Base-by-base conservation (phyloP, 1,140 invertebrate genomes). In the Drosophila willistoni region DNA sequence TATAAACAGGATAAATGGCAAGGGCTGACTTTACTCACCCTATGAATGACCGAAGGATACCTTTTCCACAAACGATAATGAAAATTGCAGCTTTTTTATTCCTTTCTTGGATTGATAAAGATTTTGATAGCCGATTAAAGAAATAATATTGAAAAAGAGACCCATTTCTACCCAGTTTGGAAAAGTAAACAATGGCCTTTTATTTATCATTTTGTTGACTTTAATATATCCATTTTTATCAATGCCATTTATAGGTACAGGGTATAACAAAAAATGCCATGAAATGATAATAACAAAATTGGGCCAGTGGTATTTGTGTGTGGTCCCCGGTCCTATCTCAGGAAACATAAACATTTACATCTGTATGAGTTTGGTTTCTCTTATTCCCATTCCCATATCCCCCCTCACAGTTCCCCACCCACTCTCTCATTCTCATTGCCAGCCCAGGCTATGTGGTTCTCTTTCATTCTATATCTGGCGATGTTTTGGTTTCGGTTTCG, bases 311-410 rank as follows among this genome's bases (percentile, higher is more conserved):
- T 83, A 64, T 76, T n/a, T 19, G 33, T 68, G 9, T 51, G 44
- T 51, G 44, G 44, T 51, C 44, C 44, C 60, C 22, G 61, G 56
- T 66, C 29, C 44, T 63, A 59, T 55, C 75, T 59, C 83, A 82
- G 83, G 82, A 86, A 79, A 79, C 82, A 79, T 77, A 86, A 83
- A 83, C 69, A 86, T 86, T 86, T 86, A 85, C 82, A 85, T 85
- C 71, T 86, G 78, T 75, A 81, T 86, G 82, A 66, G 73, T 57
- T 71, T 51, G 44, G 36, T 63, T 69, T 64, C 51, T 68, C 44
- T 60, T 67, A 60, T 63, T 44, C 13, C 51, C 14, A 10, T 7
- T 55, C 7, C 19, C 17, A 29, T 29, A 29, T 29, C 1, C 44
- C 44, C 17, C 2, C 6, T 3, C 44, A 1, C 19, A 19, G 9